These are phyloP conservation scores for Ornithoptera alexandrae DNA, from an alignment of 2,888 invertebrate species.

Conservation along the genomic window DNA sequence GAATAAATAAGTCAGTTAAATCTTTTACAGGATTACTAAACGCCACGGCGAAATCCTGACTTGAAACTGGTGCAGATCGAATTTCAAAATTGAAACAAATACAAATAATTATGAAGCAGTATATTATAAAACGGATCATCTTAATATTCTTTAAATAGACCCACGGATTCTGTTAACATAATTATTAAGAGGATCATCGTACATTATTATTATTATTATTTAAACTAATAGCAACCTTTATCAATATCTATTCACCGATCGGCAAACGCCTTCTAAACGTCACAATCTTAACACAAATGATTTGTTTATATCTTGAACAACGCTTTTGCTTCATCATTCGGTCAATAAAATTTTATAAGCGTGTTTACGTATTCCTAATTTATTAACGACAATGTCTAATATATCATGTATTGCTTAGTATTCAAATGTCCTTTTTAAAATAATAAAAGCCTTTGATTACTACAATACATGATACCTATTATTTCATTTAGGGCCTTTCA, in stretches of 20 bases:
- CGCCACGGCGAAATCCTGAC: slow-evolving; percentile 52
- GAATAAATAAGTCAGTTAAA: slow-evolving; percentile 42
- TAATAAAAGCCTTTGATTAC: too few species aligned
- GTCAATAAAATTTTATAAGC: slow-evolving; percentile 4
- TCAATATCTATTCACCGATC: slow-evolving; percentile 31
- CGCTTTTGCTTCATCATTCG: slow-evolving; percentile 1
- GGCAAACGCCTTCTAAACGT: slow-evolving; percentile 29
- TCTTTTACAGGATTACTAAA: slow-evolving; percentile 66
- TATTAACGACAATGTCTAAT: background rate
- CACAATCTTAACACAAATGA: slow-evolving; percentile 25
- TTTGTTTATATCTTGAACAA: slow-evolving; percentile 11
- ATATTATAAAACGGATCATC: slow-evolving; percentile 64
- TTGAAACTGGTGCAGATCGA: slow-evolving; percentile 46
- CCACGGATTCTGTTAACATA: slow-evolving; percentile 37
- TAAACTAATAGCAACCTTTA: slow-evolving; percentile 27
- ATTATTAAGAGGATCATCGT: slow-evolving; percentile 6
- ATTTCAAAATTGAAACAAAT: slow-evolving; percentile 51
- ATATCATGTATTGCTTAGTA: background rate
- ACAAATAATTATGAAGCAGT: slow-evolving; percentile 38
- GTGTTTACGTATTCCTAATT: background rate
- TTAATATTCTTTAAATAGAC: slow-evolving; percentile 46
- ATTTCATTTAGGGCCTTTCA: too few species aligned
- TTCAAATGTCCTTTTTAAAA: too few species aligned
- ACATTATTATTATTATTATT: background rate
- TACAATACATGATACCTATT: too few species aligned